Conservation (phyloP, 2,113 vertebrate species). For the Okapia johnstoni region DNA sequence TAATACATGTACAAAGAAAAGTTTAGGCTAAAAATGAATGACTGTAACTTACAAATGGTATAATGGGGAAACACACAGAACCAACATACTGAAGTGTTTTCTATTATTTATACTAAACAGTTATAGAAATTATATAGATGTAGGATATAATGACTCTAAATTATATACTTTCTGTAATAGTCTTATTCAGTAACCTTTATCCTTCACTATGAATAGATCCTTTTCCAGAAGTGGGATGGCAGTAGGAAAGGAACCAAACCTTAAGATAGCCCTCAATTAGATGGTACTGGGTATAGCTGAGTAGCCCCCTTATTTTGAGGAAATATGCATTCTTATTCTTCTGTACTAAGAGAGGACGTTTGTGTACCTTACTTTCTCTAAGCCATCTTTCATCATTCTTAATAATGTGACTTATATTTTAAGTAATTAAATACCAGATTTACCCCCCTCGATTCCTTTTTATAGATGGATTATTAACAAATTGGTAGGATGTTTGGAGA, state of each 20-base stretch:
- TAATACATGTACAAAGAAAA: constrained; percentile 69
- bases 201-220: constrained; percentile 57
- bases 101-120: constrained; percentile 74
- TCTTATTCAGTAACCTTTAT: constrained; percentile 67
- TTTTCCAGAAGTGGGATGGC: constrained; percentile 33
- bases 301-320: neutral
- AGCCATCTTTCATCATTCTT: neutral
- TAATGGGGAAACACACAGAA: constrained; percentile 72
- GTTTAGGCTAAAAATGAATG: constrained; percentile 66
- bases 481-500: neutral
- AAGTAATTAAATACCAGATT: neutral
- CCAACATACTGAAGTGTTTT: constrained; percentile 72
- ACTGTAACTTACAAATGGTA: constrained; percentile 73
- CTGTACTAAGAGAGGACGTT: neutral
- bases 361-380: neutral
- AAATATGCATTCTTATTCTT: neutral
- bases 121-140: constrained; percentile 70
- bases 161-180: constrained; percentile 62
- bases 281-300: neutral
- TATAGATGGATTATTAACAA: neutral
- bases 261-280: constrained; percentile 17
- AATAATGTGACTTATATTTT: neutral
- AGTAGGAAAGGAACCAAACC: constrained; percentile 24
- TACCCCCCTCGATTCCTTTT: neutral
- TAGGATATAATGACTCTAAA: constrained; percentile 58